Conservation (phyloP, 92 coral and sea anemone species). For the Isaurus tuberculatus region DNA sequence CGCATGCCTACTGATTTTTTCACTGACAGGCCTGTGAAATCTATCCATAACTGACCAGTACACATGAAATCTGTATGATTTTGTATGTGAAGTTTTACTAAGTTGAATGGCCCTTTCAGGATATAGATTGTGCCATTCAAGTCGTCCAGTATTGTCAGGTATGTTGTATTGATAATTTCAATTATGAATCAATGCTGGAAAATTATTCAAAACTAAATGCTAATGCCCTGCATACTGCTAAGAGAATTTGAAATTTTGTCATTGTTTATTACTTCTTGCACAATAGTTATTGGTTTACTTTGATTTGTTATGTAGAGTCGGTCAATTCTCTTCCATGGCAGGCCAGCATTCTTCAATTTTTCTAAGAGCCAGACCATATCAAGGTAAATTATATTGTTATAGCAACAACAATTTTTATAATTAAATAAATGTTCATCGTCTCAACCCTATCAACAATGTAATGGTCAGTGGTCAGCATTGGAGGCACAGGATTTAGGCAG, state of each 20-base stretch:
- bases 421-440: neutral
- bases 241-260: too few relatives aligned
- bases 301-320: slow-evolving; percentile 56
- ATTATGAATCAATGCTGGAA: too few relatives aligned
- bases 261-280: neutral
- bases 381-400: slow-evolving; percentile 54
- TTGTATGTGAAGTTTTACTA: neutral
- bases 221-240: too few relatives aligned
- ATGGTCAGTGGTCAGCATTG: too few relatives aligned
- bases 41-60: too few relatives aligned
- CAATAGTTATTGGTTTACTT: neutral
- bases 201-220: too few relatives aligned
- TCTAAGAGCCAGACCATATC: slow-evolving; percentile 92
- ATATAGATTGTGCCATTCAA: neutral
- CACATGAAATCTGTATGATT: too few relatives aligned
- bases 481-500: too few relatives aligned
- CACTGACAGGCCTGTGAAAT: too few relatives aligned
- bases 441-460: neutral
- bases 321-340: slow-evolving; percentile 81
- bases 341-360: slow-evolving; percentile 87
- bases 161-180: neutral
- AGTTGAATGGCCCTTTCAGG: neutral
- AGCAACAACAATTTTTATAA: neutral
- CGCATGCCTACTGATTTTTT: too few relatives aligned
- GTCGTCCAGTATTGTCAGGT: slow-evolving; percentile 18